These are phyloP conservation scores for Vireo altiloquus DNA, from an alignment of 2,113 vertebrate species.

Conservation along the genomic window DNA sequence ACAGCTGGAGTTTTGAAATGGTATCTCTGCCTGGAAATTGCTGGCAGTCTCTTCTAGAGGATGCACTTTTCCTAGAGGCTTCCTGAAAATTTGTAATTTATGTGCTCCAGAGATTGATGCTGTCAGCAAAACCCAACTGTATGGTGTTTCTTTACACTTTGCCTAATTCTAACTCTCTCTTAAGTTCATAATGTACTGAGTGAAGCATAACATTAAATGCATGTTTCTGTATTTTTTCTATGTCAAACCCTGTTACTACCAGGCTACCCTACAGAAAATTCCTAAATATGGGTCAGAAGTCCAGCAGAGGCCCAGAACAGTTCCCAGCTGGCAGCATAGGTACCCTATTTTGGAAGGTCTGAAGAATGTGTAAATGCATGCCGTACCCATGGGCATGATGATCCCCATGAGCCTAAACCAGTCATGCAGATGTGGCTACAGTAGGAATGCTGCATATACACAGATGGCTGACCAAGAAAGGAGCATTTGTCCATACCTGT, in stretches of 20 bases:
- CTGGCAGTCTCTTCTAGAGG: not conserved
- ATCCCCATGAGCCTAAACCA: not conserved
- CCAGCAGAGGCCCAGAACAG: not conserved
- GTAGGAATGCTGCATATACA: not conserved
- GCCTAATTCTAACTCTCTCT: not conserved
- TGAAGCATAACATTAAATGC: not conserved
- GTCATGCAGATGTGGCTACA: not conserved
- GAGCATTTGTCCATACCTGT: not conserved
- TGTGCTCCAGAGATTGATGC: not conserved
- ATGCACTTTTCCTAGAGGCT: not conserved
- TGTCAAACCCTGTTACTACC: not conserved
- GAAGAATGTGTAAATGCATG: not conserved
- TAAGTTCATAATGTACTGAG: not conserved
- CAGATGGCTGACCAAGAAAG: not conserved
- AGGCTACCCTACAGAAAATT: not conserved
- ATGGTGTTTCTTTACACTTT: not conserved
- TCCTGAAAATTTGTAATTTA: not conserved
- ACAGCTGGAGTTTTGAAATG: not conserved
- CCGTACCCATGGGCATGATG: not conserved
- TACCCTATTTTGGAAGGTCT: not conserved
- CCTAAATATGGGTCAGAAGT: not conserved
- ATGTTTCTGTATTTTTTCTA: not conserved
- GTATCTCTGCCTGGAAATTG: not conserved
- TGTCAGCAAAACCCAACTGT: not conserved
- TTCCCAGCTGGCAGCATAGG: not conserved